Conservation (phyloP, 2,888 invertebrate species). For the Rugalucina vietnamica region DNA sequence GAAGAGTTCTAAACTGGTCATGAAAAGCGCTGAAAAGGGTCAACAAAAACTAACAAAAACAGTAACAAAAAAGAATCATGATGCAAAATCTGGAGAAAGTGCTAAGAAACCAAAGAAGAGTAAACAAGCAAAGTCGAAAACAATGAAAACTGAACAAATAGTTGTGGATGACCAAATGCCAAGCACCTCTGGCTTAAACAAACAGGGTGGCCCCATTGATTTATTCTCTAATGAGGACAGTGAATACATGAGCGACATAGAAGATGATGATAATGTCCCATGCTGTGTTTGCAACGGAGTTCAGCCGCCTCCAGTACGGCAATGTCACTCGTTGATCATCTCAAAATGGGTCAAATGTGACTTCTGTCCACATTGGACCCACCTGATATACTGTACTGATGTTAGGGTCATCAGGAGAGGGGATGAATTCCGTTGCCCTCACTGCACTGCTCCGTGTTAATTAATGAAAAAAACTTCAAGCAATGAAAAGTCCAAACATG, state of each 20-base stretch:
- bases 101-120: no score
- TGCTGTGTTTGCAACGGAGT: constrained; percentile 34
- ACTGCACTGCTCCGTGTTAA: no score
- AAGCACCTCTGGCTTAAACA: background rate
- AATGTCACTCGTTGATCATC: background rate
- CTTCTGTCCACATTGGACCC: constrained; percentile 35
- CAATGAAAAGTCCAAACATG: no score
- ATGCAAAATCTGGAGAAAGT: no score
- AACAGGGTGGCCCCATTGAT: background rate
- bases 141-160: no score
- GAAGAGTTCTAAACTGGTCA: no score
- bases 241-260: background rate
- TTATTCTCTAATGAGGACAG: background rate
- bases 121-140: no score
- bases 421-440: constrained; percentile 22
- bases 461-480: no score
- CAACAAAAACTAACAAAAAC: no score
- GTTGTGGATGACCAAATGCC: no score
- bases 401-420: constrained; percentile 9
- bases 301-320: constrained; percentile 11
- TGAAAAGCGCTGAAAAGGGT: no score
- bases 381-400: constrained; percentile 12
- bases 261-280: background rate
- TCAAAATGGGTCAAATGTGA: constrained; percentile 40
- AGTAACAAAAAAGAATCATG: no score